These are phyloP conservation scores for Epinephelus malabaricus DNA, from an alignment of 2,797 vertebrate genomes.

Conservation along the genomic window DNA sequence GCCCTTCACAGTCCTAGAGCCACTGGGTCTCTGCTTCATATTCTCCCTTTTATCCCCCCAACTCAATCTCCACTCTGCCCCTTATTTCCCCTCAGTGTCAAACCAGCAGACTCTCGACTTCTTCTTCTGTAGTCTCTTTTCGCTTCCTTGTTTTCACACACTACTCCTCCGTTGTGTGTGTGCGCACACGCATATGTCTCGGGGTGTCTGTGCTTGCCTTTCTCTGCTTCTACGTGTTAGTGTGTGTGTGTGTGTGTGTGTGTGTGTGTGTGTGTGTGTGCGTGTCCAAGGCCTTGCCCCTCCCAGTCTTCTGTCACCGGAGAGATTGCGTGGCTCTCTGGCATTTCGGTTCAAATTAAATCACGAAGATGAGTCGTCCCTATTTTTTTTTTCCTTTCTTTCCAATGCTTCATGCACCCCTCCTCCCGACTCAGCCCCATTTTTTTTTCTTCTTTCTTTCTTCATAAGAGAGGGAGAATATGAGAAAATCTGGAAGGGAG, in stretches of 20 bases:
- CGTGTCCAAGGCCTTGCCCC: constrained; percentile 54
- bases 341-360: constrained; percentile 84
- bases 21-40: constrained; percentile 52
- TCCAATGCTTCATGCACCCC: constrained; percentile 47
- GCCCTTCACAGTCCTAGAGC: constrained; percentile 61
- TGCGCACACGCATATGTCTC: constrained; percentile 31
- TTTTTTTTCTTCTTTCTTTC: constrained; percentile 32
- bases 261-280: constrained; percentile 10
- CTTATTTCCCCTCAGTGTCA: constrained; percentile 56
- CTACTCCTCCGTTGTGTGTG: constrained; percentile 33
- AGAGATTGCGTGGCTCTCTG: constrained; percentile 70
- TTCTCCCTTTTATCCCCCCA: constrained; percentile 40
- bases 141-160: constrained; percentile 23
- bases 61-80: constrained; percentile 35
- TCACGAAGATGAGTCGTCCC: constrained; percentile 74
- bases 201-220: constrained; percentile 25
- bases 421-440: constrained; percentile 59
- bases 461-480: constrained; percentile 45
- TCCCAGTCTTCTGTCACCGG: constrained; percentile 71
- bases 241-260: background rate
- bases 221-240: constrained; percentile 8
- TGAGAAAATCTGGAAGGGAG: constrained; percentile 12
- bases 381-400: constrained; percentile 53
- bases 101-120: constrained; percentile 37
- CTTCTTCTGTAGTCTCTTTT: constrained; percentile 13